Conservation (phyloP, 2,113 vertebrate species). For the Tor tambroides region DNA sequence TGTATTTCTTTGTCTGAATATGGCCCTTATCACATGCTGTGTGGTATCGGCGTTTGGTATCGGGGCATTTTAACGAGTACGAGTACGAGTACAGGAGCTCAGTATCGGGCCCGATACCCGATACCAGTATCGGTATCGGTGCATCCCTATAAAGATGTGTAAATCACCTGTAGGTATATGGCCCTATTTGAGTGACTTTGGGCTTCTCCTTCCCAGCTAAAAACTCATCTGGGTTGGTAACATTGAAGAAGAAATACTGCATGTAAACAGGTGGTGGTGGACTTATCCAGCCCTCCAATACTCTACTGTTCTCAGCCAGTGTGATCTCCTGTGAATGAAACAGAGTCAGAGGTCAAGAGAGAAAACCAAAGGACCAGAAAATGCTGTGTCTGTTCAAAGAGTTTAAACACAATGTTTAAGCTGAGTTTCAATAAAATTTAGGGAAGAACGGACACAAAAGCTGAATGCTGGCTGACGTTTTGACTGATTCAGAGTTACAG, state of each 20-base stretch:
- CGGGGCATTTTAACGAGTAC: too few species aligned
- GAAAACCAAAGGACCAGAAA: slow-evolving; percentile 2
- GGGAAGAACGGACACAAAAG: background rate
- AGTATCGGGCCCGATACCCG: too few species aligned
- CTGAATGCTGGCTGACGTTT: background rate
- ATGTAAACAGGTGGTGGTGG: slow-evolving; percentile 90
- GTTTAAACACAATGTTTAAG: background rate
- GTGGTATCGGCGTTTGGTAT: too few species aligned
- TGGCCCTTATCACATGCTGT: too few species aligned
- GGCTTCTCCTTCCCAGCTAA: slow-evolving; percentile 80
- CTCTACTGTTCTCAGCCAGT: slow-evolving; percentile 83
- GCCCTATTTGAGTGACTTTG: slow-evolving; percentile 86
- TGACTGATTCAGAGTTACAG: slow-evolving; percentile 1
- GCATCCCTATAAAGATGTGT: background rate
- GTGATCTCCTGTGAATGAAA: slow-evolving; percentile 80
- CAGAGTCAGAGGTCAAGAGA: background rate
- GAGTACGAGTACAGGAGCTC: too few species aligned
- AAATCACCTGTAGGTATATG: slow-evolving; percentile 91
- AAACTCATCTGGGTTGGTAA: slow-evolving; percentile 90
- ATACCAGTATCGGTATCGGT: too few species aligned
- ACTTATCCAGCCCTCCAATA: slow-evolving; percentile 90
- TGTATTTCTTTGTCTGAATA: too few species aligned
- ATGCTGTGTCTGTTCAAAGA: background rate
- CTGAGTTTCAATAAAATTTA: background rate
- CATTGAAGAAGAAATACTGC: slow-evolving; percentile 97